phyloP scores from a whole-genome alignment of 1,140 invertebrate species.

The Rhopalosiphum maidis region DNA sequence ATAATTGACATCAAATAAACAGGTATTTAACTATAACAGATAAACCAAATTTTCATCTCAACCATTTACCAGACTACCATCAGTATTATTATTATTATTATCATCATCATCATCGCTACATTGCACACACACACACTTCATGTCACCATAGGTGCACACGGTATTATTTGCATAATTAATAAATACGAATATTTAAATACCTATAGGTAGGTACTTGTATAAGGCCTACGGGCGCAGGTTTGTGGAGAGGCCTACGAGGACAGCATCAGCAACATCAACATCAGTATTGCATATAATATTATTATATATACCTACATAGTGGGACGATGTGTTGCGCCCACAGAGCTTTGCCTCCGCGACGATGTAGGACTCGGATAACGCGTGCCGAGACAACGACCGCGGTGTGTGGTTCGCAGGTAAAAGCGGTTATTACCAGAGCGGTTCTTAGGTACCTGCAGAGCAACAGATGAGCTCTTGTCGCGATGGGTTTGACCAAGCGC shows the following conservation, averaged over 20 bases:
- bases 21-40: not conserved
- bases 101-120: not conserved
- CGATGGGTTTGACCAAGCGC: not conserved
- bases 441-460: not conserved
- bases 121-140: not conserved
- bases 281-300: not conserved
- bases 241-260: not conserved
- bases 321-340: constrained; percentile 21
- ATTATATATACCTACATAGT: not conserved
- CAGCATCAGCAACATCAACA: not conserved
- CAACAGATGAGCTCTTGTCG: not conserved
- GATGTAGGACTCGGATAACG: constrained; percentile 5
- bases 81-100: not conserved
- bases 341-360: not conserved
- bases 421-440: not conserved
- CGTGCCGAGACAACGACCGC: not conserved
- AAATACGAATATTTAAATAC: constrained; percentile 14
- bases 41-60: not conserved
- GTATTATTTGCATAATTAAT: constrained; percentile 18
- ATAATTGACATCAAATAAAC: not conserved
- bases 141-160: no score
- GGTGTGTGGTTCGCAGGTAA: not conserved
- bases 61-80: not conserved
- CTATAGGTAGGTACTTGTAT: not conserved
- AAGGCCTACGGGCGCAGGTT: not conserved